These are phyloP conservation scores for Engraulis encrasicolus DNA, from an alignment of 2,113 vertebrate genomes.

Conservation along the genomic window DNA sequence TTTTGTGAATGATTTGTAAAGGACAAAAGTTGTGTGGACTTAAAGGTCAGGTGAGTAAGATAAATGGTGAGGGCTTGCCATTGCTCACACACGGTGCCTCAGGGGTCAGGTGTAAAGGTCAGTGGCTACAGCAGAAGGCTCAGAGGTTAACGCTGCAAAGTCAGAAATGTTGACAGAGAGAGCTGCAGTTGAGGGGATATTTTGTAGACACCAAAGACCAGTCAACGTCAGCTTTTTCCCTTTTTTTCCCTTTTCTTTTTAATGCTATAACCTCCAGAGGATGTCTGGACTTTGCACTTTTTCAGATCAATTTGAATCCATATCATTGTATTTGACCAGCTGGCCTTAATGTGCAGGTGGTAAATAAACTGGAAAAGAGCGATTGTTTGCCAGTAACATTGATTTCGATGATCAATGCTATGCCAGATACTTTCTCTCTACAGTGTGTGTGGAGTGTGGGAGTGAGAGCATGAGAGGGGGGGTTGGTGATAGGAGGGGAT, in stretches of 20 bases:
- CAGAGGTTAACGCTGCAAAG: background rate
- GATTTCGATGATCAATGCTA: constrained; percentile 41
- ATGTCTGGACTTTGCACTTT: too few relatives aligned
- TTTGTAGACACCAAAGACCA: background rate
- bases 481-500: too few relatives aligned
- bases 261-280: too few relatives aligned
- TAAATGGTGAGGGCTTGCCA: background rate
- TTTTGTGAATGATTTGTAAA: background rate
- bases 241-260: too few relatives aligned
- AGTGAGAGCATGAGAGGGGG: too few relatives aligned
- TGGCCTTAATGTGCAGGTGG: too few relatives aligned
- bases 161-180: background rate
- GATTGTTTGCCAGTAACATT: constrained; percentile 11
- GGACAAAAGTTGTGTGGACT: background rate
- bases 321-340: too few relatives aligned
- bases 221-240: background rate
- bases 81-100: background rate
- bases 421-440: background rate
- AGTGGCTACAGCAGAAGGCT: background rate
- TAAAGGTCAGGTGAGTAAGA: background rate
- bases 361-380: background rate
- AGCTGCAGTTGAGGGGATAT: background rate
- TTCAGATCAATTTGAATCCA: too few relatives aligned
- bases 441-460: too few relatives aligned
- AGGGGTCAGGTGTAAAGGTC: background rate